phyloP scores from a whole-genome alignment of 2,797 vertebrate genomes.

The Podarcis siculus region DNA sequence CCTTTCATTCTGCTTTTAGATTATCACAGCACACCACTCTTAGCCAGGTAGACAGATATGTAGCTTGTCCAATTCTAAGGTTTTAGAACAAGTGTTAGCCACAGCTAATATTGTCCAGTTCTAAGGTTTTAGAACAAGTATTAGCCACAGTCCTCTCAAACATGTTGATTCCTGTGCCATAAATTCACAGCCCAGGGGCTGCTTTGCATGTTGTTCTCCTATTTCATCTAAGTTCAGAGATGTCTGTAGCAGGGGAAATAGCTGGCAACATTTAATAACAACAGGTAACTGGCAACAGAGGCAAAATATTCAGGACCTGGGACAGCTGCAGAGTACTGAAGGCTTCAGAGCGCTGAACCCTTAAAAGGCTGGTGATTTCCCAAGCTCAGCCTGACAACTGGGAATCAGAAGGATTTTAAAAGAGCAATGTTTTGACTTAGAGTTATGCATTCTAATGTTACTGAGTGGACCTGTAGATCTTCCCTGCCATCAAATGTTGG shows the following conservation, averaged over 20 bases:
- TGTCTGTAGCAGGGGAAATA: not conserved
- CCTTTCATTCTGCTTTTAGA: not conserved
- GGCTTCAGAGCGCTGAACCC: not conserved
- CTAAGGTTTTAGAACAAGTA: not conserved
- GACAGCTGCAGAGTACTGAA: not conserved
- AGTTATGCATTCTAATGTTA: not conserved
- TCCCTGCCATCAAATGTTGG: not conserved
- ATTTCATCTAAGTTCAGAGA: not conserved
- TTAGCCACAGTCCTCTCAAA: not conserved
- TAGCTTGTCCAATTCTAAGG: not conserved
- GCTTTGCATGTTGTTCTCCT: not conserved
- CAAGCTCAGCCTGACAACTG: not conserved
- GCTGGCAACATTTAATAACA: not conserved
- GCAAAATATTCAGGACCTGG: not conserved
- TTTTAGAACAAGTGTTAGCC: not conserved
- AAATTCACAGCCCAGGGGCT: not conserved
- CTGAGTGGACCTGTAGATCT: not conserved
- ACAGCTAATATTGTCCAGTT: not conserved
- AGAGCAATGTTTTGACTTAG: not conserved
- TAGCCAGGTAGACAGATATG: not conserved
- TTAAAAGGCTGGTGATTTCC: not conserved
- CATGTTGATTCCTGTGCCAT: not conserved
- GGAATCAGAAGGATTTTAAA: not conserved
- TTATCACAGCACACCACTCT: not conserved
- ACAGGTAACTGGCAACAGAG: not conserved